Evolutionary conservation across 2,113 vertebrate species (phyloP), one percentile per base, ranked within the genome.

Genomic region (Lota lota): DNA sequence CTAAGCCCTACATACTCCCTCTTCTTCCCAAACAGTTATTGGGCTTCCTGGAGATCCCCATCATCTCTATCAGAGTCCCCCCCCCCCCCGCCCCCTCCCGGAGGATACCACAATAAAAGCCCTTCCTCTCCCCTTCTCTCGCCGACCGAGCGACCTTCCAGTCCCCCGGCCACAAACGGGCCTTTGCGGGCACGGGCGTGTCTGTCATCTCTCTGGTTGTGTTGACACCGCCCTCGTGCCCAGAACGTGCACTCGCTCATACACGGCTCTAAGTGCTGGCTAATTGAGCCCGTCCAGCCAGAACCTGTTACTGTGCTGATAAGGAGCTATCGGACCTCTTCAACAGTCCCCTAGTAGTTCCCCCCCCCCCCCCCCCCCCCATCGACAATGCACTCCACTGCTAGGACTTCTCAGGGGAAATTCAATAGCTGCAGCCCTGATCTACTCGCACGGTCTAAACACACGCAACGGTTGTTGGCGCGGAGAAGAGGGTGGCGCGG

Each of bases 281-380:
- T 93, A 91, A 92, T 92, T 92, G 92, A 89, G 88, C 90, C 81
- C 85, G 88, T 90, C 82, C 75, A 86, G 77, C 70, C 76, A 80
- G 79, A 87, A 90, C 86, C 85, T 88, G 89, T 83, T 81, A 68
- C 83, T 64, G 79, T 79, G 83, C 87, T 86, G 91, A 92, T 92
- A 92, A 92, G 88, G 78, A 83, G 79, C 69, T 88, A 88, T 88
- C 87, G 88, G 85, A 89, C 83, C 85, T 81, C 72, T 64, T 56
- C 61, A 33, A 64, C 12, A 74, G 78, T 66, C 64, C 77, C 61
- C 40, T 62, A 63, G 61, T 69, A 59, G 51, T 67, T 53, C 57
- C 63, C 72, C 50, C 18, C 47, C 63, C n/a, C n/a, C n/a, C n/a
- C n/a, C n/a, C n/a, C n/a, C n/a, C n/a, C n/a, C n/a, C n/a, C n/a